phyloP scores from a whole-genome alignment of 2,113 vertebrate species.

The Scartelaos histophorus region DNA sequence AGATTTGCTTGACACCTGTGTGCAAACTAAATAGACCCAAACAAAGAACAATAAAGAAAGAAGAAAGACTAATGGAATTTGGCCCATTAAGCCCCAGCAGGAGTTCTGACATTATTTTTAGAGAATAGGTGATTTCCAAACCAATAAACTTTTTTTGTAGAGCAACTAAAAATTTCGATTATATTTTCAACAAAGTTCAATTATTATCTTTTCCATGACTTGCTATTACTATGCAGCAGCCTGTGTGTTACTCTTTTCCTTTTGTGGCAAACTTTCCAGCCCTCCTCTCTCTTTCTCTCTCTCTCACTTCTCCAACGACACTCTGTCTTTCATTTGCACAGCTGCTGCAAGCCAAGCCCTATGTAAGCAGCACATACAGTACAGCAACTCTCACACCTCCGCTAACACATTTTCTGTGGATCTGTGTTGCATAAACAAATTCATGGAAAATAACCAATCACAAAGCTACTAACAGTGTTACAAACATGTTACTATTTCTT shows the following conservation, averaged over 20 bases:
- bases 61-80: slow-evolving; percentile 6
- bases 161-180: slow-evolving; percentile 30
- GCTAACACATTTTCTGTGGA: slow-evolving; percentile 35
- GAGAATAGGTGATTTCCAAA: slow-evolving; percentile 2
- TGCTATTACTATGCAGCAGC: slow-evolving; percentile 50
- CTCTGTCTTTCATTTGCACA: slow-evolving; percentile 75
- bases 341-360: slow-evolving; percentile 67
- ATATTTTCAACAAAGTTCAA: slow-evolving; percentile 43
- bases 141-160: slow-evolving; percentile 22
- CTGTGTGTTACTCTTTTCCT: slow-evolving; percentile 64
- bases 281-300: slow-evolving; percentile 16
- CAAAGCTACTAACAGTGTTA: slow-evolving; percentile 6
- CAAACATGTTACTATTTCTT: not conserved
- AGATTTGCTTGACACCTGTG: slow-evolving; percentile 31
- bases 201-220: slow-evolving; percentile 69
- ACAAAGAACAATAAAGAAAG: not conserved
- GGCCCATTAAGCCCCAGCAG: not conserved
- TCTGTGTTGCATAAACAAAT: slow-evolving; percentile 42
- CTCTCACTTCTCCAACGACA: slow-evolving; percentile 61
- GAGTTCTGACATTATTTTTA: not conserved
- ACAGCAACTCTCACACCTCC: slow-evolving; percentile 36
- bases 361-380: slow-evolving; percentile 56
- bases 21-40: slow-evolving; percentile 21
- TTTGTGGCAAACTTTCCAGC: slow-evolving; percentile 74
- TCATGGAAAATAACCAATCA: slow-evolving; percentile 21